These are phyloP conservation scores for Junonia oenone DNA, from an alignment of 2,888 invertebrate genomes.

Conservation along the genomic window DNA sequence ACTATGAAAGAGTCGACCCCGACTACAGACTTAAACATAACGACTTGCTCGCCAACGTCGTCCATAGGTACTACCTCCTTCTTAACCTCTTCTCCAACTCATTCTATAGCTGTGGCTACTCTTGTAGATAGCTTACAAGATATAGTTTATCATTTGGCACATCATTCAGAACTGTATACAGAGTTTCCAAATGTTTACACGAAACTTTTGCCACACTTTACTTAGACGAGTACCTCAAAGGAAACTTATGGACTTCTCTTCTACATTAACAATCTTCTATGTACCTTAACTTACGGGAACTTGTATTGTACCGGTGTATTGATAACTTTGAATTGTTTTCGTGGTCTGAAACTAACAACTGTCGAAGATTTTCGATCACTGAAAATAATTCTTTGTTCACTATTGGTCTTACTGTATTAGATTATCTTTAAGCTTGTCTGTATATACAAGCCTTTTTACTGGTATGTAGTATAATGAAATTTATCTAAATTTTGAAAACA, in stretches of 20 bases:
- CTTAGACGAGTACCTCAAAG: conserved; percentile 8
- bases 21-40: conserved; percentile 96
- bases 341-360: conserved; percentile 24
- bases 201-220: conserved; percentile 17
- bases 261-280: conserved; percentile 26
- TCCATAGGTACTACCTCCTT: conserved; percentile 87
- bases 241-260: conserved; percentile 7
- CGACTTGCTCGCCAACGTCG: conserved; percentile 94
- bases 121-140: conserved; percentile 38
- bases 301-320: conserved; percentile 25
- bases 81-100: conserved; percentile 17
- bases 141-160: conserved; percentile 32
- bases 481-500: conserved; percentile 30
- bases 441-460: conserved; percentile 39
- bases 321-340: conserved; percentile 32
- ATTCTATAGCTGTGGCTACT: conserved; percentile 26
- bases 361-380: conserved; percentile 5
- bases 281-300: conserved; percentile 26
- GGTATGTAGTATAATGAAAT: conserved; percentile 27
- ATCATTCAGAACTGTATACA: conserved; percentile 11
- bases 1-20: conserved; percentile 93
- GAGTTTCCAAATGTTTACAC: conserved; percentile 18
- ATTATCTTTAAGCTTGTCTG: conserved; percentile 44
- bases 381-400: conserved; percentile 19
- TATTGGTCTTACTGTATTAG: conserved; percentile 14